A percentile compares a stretch with the other conserved stretches of the same genome.
These are phyloP conservation scores for Orthosia gracilis DNA, from an alignment of 2,888 invertebrate species.

Conservation along the genomic window DNA sequence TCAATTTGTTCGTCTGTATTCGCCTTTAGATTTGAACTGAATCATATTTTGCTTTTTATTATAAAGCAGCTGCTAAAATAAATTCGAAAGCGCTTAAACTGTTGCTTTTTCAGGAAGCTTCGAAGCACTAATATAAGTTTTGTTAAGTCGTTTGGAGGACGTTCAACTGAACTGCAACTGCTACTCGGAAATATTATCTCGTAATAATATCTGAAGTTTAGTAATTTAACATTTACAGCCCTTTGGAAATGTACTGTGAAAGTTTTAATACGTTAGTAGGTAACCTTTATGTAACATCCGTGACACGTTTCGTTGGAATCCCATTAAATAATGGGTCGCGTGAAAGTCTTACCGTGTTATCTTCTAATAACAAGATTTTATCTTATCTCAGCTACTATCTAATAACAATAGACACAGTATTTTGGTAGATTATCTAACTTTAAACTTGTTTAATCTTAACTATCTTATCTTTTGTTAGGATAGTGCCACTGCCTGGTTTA, in stretches of 20 bases:
- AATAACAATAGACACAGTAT: slow-evolving; percentile 42
- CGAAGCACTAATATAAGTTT: slow-evolving; percentile 29
- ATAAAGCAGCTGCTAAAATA: slow-evolving; percentile 20
- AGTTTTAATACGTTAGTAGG: slow-evolving; percentile 16
- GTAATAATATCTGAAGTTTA: slow-evolving; percentile 28
- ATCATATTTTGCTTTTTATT: slow-evolving; percentile 18
- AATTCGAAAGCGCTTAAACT: slow-evolving; percentile 32
- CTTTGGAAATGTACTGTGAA: slow-evolving; percentile 21
- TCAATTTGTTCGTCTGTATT: slow-evolving; percentile 5
- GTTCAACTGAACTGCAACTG: slow-evolving; percentile 26
- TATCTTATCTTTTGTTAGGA: slow-evolving; percentile 45
- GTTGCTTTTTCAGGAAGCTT: slow-evolving; percentile 47
- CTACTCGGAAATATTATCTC: slow-evolving; percentile 26
- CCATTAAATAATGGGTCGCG: slow-evolving; percentile 28
- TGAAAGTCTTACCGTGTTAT: slow-evolving; percentile 31
- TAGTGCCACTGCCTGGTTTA: slow-evolving; percentile 31
- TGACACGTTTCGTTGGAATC: slow-evolving; percentile 9
- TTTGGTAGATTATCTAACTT: slow-evolving; percentile 47
- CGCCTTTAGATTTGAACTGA: slow-evolving; percentile 22
- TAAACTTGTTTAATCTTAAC: slow-evolving; percentile 38
- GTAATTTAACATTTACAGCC: background rate
- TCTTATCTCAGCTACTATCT: slow-evolving; percentile 47
- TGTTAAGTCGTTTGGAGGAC: slow-evolving; percentile 23
- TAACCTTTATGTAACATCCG: background rate
- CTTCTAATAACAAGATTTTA: slow-evolving; percentile 38